phyloP scores from a whole-genome alignment of 1,140 invertebrate species.

The Saccostrea glomerata region DNA sequence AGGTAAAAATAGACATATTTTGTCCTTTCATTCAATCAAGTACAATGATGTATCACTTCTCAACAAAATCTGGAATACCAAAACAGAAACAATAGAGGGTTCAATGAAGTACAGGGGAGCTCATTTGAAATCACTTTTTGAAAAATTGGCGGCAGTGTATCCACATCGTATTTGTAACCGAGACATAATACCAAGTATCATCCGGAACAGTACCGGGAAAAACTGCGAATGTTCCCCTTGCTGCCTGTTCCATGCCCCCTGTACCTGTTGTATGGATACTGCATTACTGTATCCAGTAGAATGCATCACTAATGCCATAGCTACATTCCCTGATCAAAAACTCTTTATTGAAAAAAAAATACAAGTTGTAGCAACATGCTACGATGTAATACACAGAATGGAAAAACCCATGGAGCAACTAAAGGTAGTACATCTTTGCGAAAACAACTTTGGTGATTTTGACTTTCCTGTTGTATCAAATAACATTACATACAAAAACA shows the following conservation, averaged over 20 bases:
- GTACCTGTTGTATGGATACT: background rate
- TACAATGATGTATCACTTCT: background rate
- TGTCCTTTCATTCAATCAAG: background rate
- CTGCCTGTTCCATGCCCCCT: background rate
- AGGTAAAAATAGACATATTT: background rate
- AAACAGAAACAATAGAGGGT: background rate
- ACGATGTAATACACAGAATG: background rate
- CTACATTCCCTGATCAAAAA: background rate
- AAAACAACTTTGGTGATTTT: background rate
- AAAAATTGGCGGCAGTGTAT: background rate
- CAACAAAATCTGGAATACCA: background rate
- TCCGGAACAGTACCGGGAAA: background rate
- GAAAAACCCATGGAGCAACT: background rate
- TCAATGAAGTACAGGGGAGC: background rate
- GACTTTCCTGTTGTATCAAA: background rate
- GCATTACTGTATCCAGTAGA: background rate
- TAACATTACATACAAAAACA: background rate
- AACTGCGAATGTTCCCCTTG: background rate
- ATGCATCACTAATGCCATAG: background rate
- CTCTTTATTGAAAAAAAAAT: background rate
- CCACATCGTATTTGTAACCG: background rate
- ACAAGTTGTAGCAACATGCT: conserved; percentile 7
- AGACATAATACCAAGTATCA: background rate
- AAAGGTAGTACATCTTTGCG: background rate
- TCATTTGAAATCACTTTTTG: background rate